These are phyloP conservation scores for Struthio camelus DNA, from an alignment of 2,113 vertebrate genomes.

Conservation along the genomic window DNA sequence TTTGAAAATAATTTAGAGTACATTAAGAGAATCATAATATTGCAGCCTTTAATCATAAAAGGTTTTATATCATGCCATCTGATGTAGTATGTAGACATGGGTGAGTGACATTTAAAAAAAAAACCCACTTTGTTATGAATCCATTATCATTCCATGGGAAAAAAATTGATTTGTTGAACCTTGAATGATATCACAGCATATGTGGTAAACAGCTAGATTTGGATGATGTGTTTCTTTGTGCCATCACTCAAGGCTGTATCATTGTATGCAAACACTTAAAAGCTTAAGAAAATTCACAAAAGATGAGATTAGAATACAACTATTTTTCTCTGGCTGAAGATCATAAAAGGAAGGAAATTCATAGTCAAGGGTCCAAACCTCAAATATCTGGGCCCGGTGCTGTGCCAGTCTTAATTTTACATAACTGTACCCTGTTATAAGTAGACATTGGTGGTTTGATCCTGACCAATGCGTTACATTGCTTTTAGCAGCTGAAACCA, in stretches of 20 bases:
- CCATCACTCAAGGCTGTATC: slow-evolving; percentile 31
- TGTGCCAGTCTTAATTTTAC: slow-evolving; percentile 65
- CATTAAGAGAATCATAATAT: not conserved
- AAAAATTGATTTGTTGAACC: not conserved
- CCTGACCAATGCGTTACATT: slow-evolving; percentile 43
- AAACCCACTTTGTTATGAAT: not conserved
- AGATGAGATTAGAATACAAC: slow-evolving; percentile 57
- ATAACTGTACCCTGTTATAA: slow-evolving; percentile 54
- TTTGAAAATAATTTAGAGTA: slow-evolving; percentile 55
- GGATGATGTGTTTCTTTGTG: slow-evolving; percentile 44
- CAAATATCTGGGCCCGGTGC: slow-evolving; percentile 51
- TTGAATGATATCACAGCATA: slow-evolving; percentile 52
- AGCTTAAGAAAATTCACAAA: slow-evolving; percentile 49
- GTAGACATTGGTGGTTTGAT: slow-evolving; percentile 63
- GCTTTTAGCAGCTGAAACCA: slow-evolving; percentile 41
- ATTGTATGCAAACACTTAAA: slow-evolving; percentile 48
- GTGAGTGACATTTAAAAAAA: not conserved
- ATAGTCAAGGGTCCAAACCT: slow-evolving; percentile 61
- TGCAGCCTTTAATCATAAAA: slow-evolving; percentile 47
- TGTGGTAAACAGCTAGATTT: slow-evolving; percentile 45
- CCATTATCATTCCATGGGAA: slow-evolving; percentile 3
- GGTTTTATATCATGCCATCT: not conserved
- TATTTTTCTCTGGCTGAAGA: slow-evolving; percentile 62
- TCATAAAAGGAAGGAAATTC: slow-evolving; percentile 65
- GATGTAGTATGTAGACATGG: not conserved